A percentile compares a stretch with the other conserved stretches of the same genome.
These are phyloP conservation scores for Drosophila pullipes DNA, from an alignment of 2,888 invertebrate species.

Conservation along the genomic window DNA sequence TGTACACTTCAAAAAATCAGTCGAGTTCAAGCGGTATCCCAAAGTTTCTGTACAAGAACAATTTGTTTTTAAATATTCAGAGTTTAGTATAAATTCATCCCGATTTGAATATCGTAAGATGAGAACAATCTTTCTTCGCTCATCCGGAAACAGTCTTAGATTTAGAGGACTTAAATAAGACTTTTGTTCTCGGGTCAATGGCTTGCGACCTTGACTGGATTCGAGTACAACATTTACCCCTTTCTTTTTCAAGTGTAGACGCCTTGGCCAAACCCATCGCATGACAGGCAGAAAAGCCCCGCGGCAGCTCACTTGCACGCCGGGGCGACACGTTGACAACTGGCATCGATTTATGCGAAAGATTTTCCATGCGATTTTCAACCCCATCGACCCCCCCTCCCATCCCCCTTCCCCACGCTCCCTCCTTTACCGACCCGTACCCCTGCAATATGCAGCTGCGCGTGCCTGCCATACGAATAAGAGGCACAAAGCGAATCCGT, in stretches of 20 bases:
- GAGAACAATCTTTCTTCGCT: background rate
- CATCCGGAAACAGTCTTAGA: background rate
- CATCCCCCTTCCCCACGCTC: too few relatives aligned
- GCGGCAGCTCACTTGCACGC: conserved; percentile 2
- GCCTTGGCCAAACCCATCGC: conserved; percentile 15
- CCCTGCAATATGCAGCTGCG: conserved; percentile 25
- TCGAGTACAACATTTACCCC: background rate
- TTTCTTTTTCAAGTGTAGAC: background rate
- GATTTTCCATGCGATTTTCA: conserved; percentile 49
- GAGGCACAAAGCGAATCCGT: conserved; percentile 14
- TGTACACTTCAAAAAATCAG: background rate
- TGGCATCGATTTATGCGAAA: conserved; percentile 68
- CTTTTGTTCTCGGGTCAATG: background rate
- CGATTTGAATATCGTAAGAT: background rate
- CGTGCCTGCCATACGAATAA: conserved; percentile 56
- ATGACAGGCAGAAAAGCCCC: conserved; percentile 28
- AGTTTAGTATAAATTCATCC: background rate
- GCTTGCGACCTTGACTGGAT: background rate
- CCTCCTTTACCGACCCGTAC: too few relatives aligned
- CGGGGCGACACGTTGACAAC: conserved; percentile 61
- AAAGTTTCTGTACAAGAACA: background rate
- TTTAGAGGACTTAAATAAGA: background rate
- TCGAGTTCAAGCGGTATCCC: background rate
- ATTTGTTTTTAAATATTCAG: background rate
- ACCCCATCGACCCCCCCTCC: background rate